phyloP scores from a whole-genome alignment of 2,888 invertebrate species.

The Cheilosia soror region DNA sequence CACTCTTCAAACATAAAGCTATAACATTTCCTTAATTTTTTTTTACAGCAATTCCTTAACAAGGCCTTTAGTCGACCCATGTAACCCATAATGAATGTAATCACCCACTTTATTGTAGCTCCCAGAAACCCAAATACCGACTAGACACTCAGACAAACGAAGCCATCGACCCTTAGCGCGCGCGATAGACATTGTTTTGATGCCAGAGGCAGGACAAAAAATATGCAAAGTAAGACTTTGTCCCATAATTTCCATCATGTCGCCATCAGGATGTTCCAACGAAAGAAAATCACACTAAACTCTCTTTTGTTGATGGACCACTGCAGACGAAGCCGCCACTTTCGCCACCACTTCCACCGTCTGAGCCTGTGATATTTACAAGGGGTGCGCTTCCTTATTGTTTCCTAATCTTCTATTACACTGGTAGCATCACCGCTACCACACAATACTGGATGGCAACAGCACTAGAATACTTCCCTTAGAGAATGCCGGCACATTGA shows the following conservation, averaged over 20 bases:
- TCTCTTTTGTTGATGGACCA: slow-evolving; percentile 53
- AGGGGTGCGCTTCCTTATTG: slow-evolving; percentile 66
- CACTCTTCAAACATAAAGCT: not conserved
- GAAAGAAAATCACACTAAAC: slow-evolving; percentile 39
- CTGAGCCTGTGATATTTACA: slow-evolving; percentile 61
- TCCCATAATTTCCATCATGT: slow-evolving; percentile 43
- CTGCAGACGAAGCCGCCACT: slow-evolving; percentile 42
- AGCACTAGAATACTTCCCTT: slow-evolving; percentile 40
- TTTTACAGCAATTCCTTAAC: not conserved
- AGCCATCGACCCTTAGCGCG: slow-evolving; percentile 67
- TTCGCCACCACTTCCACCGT: slow-evolving; percentile 59
- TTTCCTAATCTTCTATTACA: slow-evolving; percentile 75
- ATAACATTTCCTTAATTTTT: not conserved
- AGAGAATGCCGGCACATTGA: slow-evolving; percentile 56
- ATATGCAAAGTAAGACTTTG: slow-evolving; percentile 69
- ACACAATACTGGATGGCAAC: slow-evolving; percentile 17
- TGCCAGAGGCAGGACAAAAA: slow-evolving; percentile 42
- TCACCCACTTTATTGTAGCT: slow-evolving; percentile 49
- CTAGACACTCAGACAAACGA: slow-evolving; percentile 68
- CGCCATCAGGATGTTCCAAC: slow-evolving; percentile 27
- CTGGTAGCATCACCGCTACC: slow-evolving; percentile 32
- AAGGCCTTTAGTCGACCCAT: not conserved
- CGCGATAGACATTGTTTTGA: slow-evolving; percentile 65
- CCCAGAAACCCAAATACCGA: slow-evolving; percentile 71
- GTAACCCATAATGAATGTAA: slow-evolving; percentile 44